Conservation (phyloP, 2,888 invertebrate genomes). For the Micropterix aruncella region DNA sequence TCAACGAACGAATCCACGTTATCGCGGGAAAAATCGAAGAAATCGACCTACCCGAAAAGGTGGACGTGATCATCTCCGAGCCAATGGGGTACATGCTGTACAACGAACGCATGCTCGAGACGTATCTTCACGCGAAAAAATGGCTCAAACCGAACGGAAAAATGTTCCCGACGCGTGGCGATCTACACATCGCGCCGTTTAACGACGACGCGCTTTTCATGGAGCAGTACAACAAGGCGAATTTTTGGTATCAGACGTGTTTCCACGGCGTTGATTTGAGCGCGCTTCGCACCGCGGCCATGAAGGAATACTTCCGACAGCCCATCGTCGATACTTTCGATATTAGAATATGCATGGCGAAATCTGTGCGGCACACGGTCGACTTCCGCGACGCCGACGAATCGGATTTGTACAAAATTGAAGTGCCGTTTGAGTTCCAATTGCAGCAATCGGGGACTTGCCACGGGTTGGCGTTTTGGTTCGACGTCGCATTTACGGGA, state of each 20-base stretch:
- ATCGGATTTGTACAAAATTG: conserved; percentile 87
- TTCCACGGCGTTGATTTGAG: conserved; percentile 97
- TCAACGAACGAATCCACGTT: conserved; percentile 78
- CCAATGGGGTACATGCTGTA: conserved; percentile 99
- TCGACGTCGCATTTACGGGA: conserved; percentile 94
- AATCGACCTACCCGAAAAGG: conserved; percentile 86
- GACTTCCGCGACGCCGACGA: conserved; percentile 89
- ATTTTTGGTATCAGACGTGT: conserved; percentile 97
- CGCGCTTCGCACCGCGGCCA: conserved; percentile 79
- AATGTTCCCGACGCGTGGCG: conserved; percentile 96
- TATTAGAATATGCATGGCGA: conserved; percentile 90
- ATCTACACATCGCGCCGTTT: conserved; percentile 94
- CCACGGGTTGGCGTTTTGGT: conserved; percentile 98
- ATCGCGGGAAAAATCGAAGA: conserved; percentile 98
- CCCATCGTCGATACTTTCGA: conserved; percentile 98
- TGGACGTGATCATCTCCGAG: conserved; percentile 96
- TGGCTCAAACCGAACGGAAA: conserved; percentile 88
- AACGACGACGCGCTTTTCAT: conserved; percentile 94
- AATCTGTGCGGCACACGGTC: conserved; percentile 83
- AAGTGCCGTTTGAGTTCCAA: conserved; percentile 89
- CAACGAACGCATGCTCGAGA: conserved; percentile 98
- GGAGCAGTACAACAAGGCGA: conserved; percentile 97
- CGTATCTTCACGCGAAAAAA: conserved; percentile 95
- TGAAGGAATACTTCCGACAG: conserved; percentile 95
- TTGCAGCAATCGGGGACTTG: conserved; percentile 86